A percentile compares a stretch with the other conserved stretches of the same genome.
These are phyloP conservation scores for Hermaeophaga mercurialis DNA, from an alignment of 2,888 invertebrate genomes.

Conservation along the genomic window DNA sequence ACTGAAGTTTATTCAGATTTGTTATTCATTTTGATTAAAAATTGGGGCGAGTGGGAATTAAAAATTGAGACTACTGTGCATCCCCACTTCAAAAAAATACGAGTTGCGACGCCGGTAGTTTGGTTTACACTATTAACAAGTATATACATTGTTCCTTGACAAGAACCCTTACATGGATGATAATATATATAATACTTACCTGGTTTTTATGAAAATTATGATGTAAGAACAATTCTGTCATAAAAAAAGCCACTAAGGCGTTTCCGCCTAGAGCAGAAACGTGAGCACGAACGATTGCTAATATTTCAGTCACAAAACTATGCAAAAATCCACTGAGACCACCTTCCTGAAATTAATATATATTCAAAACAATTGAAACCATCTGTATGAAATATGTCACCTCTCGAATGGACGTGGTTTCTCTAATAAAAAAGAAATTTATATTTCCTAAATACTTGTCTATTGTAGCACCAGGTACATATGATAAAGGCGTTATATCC, in stretches of 20 bases:
- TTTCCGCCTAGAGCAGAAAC: slow-evolving; percentile 93
- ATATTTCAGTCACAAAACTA: slow-evolving; percentile 89
- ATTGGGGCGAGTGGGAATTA: no score
- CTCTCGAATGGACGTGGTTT: slow-evolving; percentile 90
- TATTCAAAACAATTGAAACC: slow-evolving; percentile 36
- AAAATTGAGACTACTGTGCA: no score
- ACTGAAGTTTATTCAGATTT: no score
- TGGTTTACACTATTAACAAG: no score
- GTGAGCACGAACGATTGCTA: slow-evolving; percentile 92
- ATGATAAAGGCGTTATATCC: slow-evolving; percentile 81
- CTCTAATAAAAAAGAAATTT: slow-evolving; percentile 93
- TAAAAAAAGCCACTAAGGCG: slow-evolving; percentile 91
- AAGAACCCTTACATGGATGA: no score
- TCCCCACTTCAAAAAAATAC: no score
- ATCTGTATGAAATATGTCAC: slow-evolving; percentile 47
- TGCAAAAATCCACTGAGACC: slow-evolving; percentile 95
- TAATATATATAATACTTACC: no score
- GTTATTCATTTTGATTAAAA: no score
- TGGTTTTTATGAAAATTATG: slow-evolving; percentile 97
- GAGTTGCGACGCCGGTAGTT: no score
- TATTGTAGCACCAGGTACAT: slow-evolving; percentile 77
- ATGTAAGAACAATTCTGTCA: slow-evolving; percentile 88
- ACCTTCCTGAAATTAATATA: slow-evolving; percentile 65
- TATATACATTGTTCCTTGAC: no score
- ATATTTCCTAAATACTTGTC: slow-evolving; percentile 87